phyloP scores from a whole-genome alignment of 2,797 vertebrate species.

The Cynopterus sphinx region DNA sequence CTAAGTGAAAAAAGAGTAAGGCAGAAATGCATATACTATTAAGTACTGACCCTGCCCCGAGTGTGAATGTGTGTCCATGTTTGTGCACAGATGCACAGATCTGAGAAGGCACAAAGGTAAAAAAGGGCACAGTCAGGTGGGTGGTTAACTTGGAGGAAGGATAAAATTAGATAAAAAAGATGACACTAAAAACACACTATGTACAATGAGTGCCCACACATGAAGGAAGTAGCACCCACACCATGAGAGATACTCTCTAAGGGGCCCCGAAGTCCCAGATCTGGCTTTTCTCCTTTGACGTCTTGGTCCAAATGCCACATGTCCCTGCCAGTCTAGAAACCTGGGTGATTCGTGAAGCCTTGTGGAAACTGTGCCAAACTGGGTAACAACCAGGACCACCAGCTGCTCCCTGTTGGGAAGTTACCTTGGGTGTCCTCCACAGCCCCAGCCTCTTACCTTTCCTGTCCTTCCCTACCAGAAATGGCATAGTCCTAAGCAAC shows the following conservation, averaged over 20 bases:
- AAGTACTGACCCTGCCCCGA: not conserved
- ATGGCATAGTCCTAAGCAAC: not conserved
- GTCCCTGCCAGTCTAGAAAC: not conserved
- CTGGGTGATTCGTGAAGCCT: not conserved
- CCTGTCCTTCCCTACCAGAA: not conserved
- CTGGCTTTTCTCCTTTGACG: not conserved
- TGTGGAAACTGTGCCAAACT: not conserved
- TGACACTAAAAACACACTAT: not conserved
- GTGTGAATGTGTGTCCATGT: fast-evolving
- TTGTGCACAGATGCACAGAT: not conserved
- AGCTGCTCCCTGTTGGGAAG: not conserved
- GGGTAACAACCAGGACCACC: not conserved
- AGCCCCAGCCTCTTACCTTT: not conserved
- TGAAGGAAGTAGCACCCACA: not conserved
- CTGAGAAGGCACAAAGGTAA: not conserved
- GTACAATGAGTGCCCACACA: not conserved
- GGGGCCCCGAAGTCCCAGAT: not conserved
- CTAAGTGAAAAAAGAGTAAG: not conserved
- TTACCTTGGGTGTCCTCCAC: not conserved
- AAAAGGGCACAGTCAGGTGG: not conserved
- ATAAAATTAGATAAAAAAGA: not conserved
- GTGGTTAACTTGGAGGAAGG: not conserved
- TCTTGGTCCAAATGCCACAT: not conserved
- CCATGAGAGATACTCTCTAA: not conserved
- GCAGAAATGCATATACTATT: fast-evolving